Evolutionary conservation across 1,140 invertebrate species (phyloP), one percentile per base, ranked within the genome.

Genomic region (Drosophila ficusphila): DNA sequence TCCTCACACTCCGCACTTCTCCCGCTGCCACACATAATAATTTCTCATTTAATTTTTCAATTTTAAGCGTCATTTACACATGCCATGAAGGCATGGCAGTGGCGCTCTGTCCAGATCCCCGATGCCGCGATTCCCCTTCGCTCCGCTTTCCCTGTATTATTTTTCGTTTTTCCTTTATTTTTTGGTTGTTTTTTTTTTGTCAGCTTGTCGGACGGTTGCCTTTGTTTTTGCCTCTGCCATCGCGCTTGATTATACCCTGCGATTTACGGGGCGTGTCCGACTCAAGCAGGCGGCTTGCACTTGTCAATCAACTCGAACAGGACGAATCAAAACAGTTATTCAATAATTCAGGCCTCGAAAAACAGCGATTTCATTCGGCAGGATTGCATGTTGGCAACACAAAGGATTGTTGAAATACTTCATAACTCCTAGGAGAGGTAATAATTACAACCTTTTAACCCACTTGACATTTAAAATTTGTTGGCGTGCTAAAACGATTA

Each of bases 1-100:
- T 21, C 48, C 49, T 47, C 33, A 21, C 33, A 23, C 68, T 9
- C 21, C 34, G 12, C 33, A 4, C 54, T 23, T 23, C 23, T 52
- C 54, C 60, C 67, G 56, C 71, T 83, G 79, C 79, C 79, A 75
- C 82, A 88, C 82, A 88, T 88, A 88, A 88, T 88, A 88, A 88
- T 88, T 88, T 88, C 82, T 88, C 82, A 88, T 88, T 88, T 88
- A 88, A 88, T 88, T 88, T 88, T 88, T 88, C 82, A 88, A 88
- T 88, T 88, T 88, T 88, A 88, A 88, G 82, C 82, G 82, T 88
- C 82, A 88, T 88, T 88, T 88, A 88, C 82, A 86, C 82, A 86
- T 86, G 82, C 82, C 68, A 88, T 82, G 61, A 88, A 78, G 61
- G 58, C 78, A 57, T 73, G 72, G 57, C 72, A 67, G 57, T 68